Conservation (phyloP, 2,113 vertebrate genomes). For the Rhinoptilus africanus region DNA sequence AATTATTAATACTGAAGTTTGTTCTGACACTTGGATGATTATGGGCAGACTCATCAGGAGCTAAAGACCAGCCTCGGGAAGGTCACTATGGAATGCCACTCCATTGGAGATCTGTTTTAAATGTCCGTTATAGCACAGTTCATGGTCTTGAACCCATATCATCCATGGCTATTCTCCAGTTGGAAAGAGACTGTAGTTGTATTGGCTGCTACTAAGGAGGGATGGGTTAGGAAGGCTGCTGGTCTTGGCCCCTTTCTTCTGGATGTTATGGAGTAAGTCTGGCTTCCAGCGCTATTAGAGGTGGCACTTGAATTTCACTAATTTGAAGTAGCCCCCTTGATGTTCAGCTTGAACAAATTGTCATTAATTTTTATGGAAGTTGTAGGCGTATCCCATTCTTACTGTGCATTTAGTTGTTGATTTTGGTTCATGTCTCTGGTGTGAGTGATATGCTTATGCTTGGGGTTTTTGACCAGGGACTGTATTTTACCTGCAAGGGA, state of each 20-base stretch:
- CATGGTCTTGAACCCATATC: accelerated
- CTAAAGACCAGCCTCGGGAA: neutral
- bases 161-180: neutral
- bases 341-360: neutral
- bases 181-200: neutral
- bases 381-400: neutral
- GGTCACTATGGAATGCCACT: neutral
- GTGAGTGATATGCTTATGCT: neutral
- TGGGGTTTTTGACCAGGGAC: neutral
- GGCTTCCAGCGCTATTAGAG: neutral
- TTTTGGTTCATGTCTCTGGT: neutral
- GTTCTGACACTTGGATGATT: neutral
- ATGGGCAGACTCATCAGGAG: neutral
- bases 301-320: neutral
- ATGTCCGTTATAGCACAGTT: neutral
- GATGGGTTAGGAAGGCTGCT: neutral
- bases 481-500: neutral
- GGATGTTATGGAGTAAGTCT: neutral
- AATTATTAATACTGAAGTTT: neutral
- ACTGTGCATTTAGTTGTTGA: neutral
- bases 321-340: neutral
- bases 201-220: neutral
- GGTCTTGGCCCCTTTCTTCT: neutral
- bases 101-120: neutral
- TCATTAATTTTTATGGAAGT: neutral